Evolutionary conservation across 1,140 invertebrate genomes (phyloP).

Genomic region (Hormaphis cornu): DNA sequence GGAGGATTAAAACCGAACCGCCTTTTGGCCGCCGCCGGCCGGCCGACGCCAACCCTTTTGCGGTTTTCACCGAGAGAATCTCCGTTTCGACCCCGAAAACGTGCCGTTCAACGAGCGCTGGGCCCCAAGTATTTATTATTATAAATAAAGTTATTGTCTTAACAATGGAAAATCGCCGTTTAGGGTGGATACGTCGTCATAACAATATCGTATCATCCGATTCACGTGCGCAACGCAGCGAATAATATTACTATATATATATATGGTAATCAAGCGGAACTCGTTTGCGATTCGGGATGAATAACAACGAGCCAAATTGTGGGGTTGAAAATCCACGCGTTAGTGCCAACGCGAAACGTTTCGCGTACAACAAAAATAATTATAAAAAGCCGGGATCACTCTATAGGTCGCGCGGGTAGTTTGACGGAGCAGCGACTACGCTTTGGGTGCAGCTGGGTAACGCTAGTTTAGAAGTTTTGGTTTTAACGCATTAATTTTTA

Average conservation of each 20-base stretch:
- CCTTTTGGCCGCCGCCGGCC: not conserved
- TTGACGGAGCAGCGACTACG: too few species aligned
- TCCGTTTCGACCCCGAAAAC: not conserved
- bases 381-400: not conserved
- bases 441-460: too few species aligned
- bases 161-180: not conserved
- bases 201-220: not conserved
- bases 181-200: not conserved
- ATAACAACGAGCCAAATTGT: not conserved
- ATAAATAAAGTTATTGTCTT: too few species aligned
- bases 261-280: not conserved
- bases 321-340: not conserved
- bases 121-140: not conserved
- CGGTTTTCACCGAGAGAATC: constrained; percentile 23
- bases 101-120: not conserved
- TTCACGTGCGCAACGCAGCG: not conserved
- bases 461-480: too few species aligned
- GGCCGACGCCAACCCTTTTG: constrained; percentile 20
- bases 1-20: constrained; percentile 3
- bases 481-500: too few species aligned
- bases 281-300: not conserved
- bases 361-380: not conserved
- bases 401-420: too few species aligned
- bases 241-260: not conserved
- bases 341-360: not conserved